phyloP scores from a whole-genome alignment of 2,888 invertebrate species.

The Heteropelma amictum region DNA sequence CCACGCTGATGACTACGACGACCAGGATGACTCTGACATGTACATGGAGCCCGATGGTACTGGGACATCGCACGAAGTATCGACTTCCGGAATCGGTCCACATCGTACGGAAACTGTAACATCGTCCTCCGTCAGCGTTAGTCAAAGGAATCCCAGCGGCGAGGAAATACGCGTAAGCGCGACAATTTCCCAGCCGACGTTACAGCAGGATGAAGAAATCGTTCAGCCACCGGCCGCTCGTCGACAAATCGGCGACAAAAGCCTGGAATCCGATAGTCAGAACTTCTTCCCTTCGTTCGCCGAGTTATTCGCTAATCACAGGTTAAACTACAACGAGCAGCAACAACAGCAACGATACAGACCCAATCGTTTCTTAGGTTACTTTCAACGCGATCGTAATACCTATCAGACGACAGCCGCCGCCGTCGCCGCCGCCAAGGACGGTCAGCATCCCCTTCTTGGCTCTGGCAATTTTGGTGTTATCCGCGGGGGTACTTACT shows the following conservation, averaged over 20 bases:
- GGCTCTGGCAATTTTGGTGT: slow-evolving; percentile 91
- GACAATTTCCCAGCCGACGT: slow-evolving; percentile 55
- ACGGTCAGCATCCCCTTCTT: slow-evolving; percentile 82
- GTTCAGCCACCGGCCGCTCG: slow-evolving; percentile 8
- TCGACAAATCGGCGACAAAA: slow-evolving; percentile 72
- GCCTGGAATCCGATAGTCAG: slow-evolving; percentile 82
- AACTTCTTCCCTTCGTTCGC: slow-evolving; percentile 89
- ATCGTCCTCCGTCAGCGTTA: slow-evolving; percentile 25
- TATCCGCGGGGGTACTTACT: slow-evolving; percentile 91
- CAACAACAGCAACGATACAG: slow-evolving; percentile 71
- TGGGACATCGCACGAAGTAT: slow-evolving; percentile 59
- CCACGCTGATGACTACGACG: slow-evolving; percentile 74
- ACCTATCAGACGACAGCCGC: slow-evolving; percentile 68
- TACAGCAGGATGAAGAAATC: slow-evolving; percentile 37
- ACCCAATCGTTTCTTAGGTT: slow-evolving; percentile 75
- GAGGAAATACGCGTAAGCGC: slow-evolving; percentile 58
- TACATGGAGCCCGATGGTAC: slow-evolving; percentile 77
- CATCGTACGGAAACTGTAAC: slow-evolving; percentile 45
- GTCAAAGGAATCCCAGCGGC: slow-evolving; percentile 46
- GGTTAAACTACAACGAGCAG: slow-evolving; percentile 82
- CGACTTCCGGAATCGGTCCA: slow-evolving; percentile 15
- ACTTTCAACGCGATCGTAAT: slow-evolving; percentile 72
- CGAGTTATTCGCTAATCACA: slow-evolving; percentile 82
- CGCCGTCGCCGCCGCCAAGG: slow-evolving; percentile 66
- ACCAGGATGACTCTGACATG: slow-evolving; percentile 77